Evolutionary conservation across 2,888 invertebrate genomes (phyloP).

Genomic region (Dione vanillae): DNA sequence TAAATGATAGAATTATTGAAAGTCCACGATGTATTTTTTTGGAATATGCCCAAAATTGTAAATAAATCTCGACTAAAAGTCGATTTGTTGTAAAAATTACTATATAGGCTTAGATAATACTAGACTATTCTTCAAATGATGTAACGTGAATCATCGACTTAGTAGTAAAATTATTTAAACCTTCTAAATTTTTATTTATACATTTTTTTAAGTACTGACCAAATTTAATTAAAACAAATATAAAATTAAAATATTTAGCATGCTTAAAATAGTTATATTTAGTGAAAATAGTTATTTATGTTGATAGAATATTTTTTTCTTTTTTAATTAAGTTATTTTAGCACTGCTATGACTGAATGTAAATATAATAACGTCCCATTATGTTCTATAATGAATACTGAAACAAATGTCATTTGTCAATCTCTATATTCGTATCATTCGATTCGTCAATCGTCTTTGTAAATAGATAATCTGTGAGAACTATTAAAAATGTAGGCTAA

Average conservation of each 20-base stretch:
- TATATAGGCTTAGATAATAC: slow-evolving; percentile 24
- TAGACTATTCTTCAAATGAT: slow-evolving; percentile 22
- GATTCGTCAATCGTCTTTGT: slow-evolving; percentile 18
- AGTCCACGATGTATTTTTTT: slow-evolving; percentile 1
- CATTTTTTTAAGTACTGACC: not conserved
- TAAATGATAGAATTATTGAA: not conserved
- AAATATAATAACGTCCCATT: slow-evolving; percentile 25
- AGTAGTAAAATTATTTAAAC: slow-evolving; percentile 5
- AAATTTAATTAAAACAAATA: not conserved
- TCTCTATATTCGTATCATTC: slow-evolving; percentile 2
- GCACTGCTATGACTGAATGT: slow-evolving; percentile 35
- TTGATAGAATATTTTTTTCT: not conserved
- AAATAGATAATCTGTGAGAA: slow-evolving; percentile 6
- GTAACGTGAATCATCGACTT: slow-evolving; percentile 22
- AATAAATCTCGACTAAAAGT: slow-evolving; percentile 32
- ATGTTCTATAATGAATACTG: slow-evolving; percentile 15
- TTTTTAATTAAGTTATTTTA: slow-evolving; percentile 6
- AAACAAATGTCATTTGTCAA: not conserved
- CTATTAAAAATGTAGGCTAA: slow-evolving; percentile 8
- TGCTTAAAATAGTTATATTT: slow-evolving; percentile 2
- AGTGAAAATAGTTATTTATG: not conserved
- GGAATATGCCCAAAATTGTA: slow-evolving; percentile 20
- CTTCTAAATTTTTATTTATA: not conserved
- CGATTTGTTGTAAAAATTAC: slow-evolving; percentile 29
- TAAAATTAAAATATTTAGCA: slow-evolving; percentile 2